A percentile compares a stretch with the other conserved stretches of the same genome.
Evolutionary conservation across 2,113 vertebrate genomes (phyloP).

Genomic region (Osmerus mordax): DNA sequence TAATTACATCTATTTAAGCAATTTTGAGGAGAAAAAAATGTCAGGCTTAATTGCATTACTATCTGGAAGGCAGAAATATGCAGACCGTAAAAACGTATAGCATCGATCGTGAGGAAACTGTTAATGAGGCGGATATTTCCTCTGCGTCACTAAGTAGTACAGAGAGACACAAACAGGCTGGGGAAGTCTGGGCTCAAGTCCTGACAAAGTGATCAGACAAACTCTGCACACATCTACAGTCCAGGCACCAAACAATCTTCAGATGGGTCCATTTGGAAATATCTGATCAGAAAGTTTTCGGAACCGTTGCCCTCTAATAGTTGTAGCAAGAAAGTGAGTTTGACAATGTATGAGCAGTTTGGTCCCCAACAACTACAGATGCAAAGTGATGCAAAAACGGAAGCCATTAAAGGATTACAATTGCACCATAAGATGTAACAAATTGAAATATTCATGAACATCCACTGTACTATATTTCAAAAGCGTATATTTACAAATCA

Average conservation of each 20-base stretch:
- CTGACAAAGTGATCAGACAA: constrained; percentile 57
- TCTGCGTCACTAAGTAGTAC: constrained; percentile 61
- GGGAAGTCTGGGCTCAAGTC: constrained; percentile 44
- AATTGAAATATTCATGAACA: constrained; percentile 58
- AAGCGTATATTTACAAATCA: constrained; percentile 75
- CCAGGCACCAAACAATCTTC: background rate
- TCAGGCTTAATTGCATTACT: constrained; percentile 74
- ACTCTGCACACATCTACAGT: constrained; percentile 58
- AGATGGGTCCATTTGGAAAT: background rate
- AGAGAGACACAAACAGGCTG: constrained; percentile 41
- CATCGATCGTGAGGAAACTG: constrained; percentile 66
- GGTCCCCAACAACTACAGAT: constrained; percentile 18
- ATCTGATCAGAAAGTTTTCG: too few species aligned
- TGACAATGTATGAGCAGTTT: background rate
- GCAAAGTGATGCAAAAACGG: background rate
- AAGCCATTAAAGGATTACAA: constrained; percentile 40
- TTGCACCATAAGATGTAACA: constrained; percentile 29
- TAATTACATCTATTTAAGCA: constrained; percentile 74
- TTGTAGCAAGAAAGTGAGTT: too few species aligned
- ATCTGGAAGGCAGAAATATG: constrained; percentile 74
- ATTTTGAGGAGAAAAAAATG: constrained; percentile 59
- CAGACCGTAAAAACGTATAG: constrained; percentile 69
- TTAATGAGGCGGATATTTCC: constrained; percentile 69
- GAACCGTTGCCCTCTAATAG: too few species aligned
- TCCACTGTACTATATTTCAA: constrained; percentile 54